Evolutionary conservation across 1,140 invertebrate species (phyloP).

Genomic region (Drosophila pruinosa): DNA sequence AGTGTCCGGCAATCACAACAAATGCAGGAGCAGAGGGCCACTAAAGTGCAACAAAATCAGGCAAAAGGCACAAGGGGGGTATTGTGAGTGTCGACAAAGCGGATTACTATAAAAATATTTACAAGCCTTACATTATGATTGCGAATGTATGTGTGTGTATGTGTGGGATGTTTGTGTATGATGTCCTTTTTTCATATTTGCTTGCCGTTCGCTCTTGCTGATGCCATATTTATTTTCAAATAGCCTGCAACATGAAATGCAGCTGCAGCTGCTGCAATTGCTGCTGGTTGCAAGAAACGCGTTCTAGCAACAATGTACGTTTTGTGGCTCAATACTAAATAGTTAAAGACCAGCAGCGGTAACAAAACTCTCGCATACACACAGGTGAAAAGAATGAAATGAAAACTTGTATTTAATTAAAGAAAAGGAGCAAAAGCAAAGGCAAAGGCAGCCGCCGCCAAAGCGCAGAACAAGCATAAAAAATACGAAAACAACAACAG

Average conservation of each 20-base stretch:
- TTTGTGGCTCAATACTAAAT: slow-evolving; percentile 42
- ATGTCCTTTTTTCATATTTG: slow-evolving; percentile 47
- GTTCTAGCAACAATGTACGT: slow-evolving; percentile 42
- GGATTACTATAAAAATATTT: slow-evolving; percentile 75
- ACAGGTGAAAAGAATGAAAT: slow-evolving; percentile 66
- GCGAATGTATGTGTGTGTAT: slow-evolving; percentile 22
- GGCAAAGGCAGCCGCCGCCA: slow-evolving; percentile 23
- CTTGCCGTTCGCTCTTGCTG: slow-evolving; percentile 28
- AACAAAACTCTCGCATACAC: slow-evolving; percentile 12
- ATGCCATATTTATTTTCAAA: slow-evolving; percentile 37
- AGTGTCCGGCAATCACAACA: slow-evolving; percentile 34
- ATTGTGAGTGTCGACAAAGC: slow-evolving; percentile 58
- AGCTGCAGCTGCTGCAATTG: slow-evolving; percentile 2
- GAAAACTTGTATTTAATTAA: slow-evolving; percentile 79
- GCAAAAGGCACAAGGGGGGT: background rate
- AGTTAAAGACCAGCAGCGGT: slow-evolving; percentile 29
- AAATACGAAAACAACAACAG: slow-evolving; percentile 45
- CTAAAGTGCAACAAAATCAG: slow-evolving; percentile 9
- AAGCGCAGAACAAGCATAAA: slow-evolving; percentile 37
- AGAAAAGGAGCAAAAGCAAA: slow-evolving; percentile 58
- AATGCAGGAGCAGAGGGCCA: background rate
- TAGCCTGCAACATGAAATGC: slow-evolving; percentile 14
- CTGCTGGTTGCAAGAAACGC: slow-evolving; percentile 28
- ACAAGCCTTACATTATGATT: slow-evolving; percentile 54
- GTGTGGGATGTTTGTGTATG: background rate